phyloP scores from a whole-genome alignment of 2,797 vertebrate species.

The Cyprinodon diabolis region DNA sequence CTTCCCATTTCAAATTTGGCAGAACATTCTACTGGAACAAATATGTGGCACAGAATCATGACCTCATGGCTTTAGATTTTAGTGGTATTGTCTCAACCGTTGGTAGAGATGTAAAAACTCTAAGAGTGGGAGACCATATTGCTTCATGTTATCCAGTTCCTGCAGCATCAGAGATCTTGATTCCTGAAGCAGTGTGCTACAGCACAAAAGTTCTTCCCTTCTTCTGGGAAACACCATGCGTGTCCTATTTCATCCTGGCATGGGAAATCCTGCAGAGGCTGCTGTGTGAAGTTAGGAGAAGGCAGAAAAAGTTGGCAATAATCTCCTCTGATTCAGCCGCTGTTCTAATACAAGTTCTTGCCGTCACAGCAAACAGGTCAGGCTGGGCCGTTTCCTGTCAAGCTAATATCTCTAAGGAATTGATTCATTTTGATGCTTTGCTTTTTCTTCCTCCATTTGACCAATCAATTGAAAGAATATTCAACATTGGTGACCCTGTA shows the following conservation, averaged over 20 bases:
- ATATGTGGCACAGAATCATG: constrained; percentile 73
- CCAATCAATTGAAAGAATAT: constrained; percentile 46
- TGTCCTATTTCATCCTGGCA: constrained; percentile 85
- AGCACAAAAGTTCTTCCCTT: constrained; percentile 73
- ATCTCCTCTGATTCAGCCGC: constrained; percentile 70
- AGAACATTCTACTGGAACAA: constrained; percentile 85
- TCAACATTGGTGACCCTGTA: constrained; percentile 47
- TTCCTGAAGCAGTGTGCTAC: constrained; percentile 83
- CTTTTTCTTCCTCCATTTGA: constrained; percentile 81
- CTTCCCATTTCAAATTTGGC: constrained; percentile 78
- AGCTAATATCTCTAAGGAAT: constrained; percentile 35
- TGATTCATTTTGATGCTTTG: constrained; percentile 58
- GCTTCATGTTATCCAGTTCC: constrained; percentile 83
- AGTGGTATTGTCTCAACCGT: constrained; percentile 80
- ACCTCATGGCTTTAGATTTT: constrained; percentile 85
- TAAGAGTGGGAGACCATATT: constrained; percentile 84
- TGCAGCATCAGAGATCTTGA: constrained; percentile 71
- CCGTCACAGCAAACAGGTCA: constrained; percentile 72
- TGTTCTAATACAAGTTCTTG: constrained; percentile 72
- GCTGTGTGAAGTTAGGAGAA: constrained; percentile 65
- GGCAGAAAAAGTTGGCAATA: constrained; percentile 67
- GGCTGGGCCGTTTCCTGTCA: constrained; percentile 77
- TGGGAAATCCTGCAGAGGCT: constrained; percentile 83
- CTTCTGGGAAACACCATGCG: constrained; percentile 80
- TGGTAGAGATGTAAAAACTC: constrained; percentile 72